A percentile compares a stretch with the other conserved stretches of the same genome.
Evolutionary conservation across 1,140 invertebrate species (phyloP).

Genomic region (Metopolophium dirhodum): DNA sequence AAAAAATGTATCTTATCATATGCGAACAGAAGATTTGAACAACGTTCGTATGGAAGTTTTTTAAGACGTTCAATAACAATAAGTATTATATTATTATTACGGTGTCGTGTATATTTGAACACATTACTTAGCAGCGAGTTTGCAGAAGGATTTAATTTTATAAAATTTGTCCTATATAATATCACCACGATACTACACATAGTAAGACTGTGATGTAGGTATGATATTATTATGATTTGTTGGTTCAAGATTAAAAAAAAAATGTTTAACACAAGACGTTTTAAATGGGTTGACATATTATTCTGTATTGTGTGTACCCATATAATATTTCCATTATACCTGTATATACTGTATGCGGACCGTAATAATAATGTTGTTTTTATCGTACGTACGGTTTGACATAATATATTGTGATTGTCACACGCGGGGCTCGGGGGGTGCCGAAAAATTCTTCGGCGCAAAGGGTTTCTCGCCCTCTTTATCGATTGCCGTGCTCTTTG

Average conservation of each 20-base stretch:
- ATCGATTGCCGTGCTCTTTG: conserved; percentile 29
- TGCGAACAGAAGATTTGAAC: not conserved
- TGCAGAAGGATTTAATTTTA: not conserved
- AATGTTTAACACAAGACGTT: not conserved
- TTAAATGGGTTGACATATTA: not conserved
- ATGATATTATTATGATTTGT: not conserved
- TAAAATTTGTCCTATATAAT: not conserved
- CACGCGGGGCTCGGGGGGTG: not conserved
- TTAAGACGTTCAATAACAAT: not conserved
- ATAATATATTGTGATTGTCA: not conserved
- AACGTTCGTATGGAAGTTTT: not conserved
- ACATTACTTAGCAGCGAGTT: not conserved
- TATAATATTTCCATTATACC: not conserved
- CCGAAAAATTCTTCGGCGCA: conserved; percentile 13
- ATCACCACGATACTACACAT: not conserved
- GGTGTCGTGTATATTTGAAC: not conserved
- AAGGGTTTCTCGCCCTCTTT: conserved; percentile 1
- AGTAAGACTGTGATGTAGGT: not conserved
- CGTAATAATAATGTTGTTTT: conserved; percentile 27
- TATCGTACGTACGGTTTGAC: not conserved
- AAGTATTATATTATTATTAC: not conserved
- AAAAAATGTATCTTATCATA: too few relatives aligned
- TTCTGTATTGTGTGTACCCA: not conserved
- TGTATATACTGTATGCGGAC: not conserved
- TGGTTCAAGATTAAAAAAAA: not conserved